These are phyloP conservation scores for Xyrauchen texanus DNA, from an alignment of 2,113 vertebrate species.

Conservation along the genomic window DNA sequence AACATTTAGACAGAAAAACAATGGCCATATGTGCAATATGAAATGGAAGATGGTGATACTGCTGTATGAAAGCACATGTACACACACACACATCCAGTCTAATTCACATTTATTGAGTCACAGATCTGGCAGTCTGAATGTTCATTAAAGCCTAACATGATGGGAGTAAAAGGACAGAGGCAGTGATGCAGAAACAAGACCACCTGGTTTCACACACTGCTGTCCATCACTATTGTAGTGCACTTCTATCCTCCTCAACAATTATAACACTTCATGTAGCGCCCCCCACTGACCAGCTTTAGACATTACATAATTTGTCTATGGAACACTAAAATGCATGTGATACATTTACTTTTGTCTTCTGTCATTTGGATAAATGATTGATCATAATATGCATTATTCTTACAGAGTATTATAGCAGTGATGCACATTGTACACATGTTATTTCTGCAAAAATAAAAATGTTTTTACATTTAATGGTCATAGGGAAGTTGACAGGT, in stretches of 20 bases:
- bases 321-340: no score
- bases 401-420: no score
- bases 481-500: no score
- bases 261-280: slow-evolving; percentile 19
- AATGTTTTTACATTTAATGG: no score
- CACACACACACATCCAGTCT: not conserved
- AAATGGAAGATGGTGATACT: not conserved
- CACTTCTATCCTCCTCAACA: not conserved
- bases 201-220: slow-evolving; percentile 33
- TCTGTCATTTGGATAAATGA: no score
- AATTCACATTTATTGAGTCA: not conserved
- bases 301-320: slow-evolving; percentile 33
- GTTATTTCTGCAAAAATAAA: no score
- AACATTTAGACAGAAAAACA: not conserved
- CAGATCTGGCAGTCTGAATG: slow-evolving; percentile 12
- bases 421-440: no score
- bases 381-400: no score
- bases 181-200: slow-evolving; percentile 34
- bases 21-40: not conserved
- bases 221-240: slow-evolving; percentile 7
- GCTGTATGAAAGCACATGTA: not conserved
- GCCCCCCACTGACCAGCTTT: slow-evolving; percentile 42
- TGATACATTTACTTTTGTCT: no score
- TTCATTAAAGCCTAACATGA: not conserved
- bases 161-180: slow-evolving; percentile 3